Evolutionary conservation across 2,797 vertebrate genomes (phyloP).

Genomic region (Arctocebus calabarensis): DNA sequence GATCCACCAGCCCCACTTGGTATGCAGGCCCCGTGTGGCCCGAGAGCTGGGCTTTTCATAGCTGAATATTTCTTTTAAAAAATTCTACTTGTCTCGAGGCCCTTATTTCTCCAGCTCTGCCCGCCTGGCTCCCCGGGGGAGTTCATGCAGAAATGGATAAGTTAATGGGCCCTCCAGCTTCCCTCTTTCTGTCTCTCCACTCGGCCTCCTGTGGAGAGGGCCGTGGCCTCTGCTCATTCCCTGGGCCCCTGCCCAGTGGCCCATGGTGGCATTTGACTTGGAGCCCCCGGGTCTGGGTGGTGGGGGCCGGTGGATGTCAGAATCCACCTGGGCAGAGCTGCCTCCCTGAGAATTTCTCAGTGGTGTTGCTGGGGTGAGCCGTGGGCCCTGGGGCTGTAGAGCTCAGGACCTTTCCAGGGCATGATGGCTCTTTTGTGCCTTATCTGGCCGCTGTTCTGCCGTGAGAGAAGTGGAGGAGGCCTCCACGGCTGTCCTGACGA

Average conservation of each 20-base stretch:
- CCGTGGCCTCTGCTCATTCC: rapidly evolving
- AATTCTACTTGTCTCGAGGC: neutral
- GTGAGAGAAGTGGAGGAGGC: neutral
- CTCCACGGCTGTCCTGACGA: neutral
- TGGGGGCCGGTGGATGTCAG: too few relatives aligned
- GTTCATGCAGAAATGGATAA: neutral
- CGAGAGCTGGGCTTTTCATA: neutral
- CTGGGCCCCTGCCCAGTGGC: neutral
- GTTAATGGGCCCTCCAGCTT: neutral
- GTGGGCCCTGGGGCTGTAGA: rapidly evolving
- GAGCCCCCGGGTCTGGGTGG: rapidly evolving
- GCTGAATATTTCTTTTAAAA: constrained; percentile 22
- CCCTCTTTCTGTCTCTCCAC: neutral
- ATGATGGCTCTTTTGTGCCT: rapidly evolving
- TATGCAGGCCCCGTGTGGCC: neutral
- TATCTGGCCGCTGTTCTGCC: rapidly evolving
- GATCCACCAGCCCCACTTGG: rapidly evolving
- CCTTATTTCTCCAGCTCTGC: neutral
- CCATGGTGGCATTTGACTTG: rapidly evolving
- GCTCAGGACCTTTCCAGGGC: neutral
- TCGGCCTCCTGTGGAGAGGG: neutral
- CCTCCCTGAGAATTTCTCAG: neutral
- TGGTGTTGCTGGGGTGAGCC: rapidly evolving
- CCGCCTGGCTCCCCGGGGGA: neutral
- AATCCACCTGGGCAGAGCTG: neutral